phyloP scores from a whole-genome alignment of 1,140 invertebrate genomes.

The Daktulosphaira vitifoliae region DNA sequence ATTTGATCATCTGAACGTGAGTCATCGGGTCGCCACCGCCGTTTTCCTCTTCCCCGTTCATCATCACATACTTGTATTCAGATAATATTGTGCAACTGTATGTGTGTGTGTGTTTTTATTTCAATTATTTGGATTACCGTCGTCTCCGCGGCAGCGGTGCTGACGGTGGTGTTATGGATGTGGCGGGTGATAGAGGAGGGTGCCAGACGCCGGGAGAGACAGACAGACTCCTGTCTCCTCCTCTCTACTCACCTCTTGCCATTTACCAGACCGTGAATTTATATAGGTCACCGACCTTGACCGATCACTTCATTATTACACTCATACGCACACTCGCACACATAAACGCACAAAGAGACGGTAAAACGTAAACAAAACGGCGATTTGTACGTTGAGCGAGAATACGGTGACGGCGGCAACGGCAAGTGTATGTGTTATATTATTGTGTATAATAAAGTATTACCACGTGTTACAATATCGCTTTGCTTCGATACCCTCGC shows the following conservation, averaged over 20 bases:
- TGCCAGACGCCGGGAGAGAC: conserved; percentile 30
- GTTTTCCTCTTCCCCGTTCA: neutral
- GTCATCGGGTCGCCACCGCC: neutral
- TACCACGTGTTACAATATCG: neutral
- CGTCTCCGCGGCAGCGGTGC: neutral
- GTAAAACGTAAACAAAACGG: conserved; percentile 31
- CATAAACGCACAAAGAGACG: conserved; percentile 25
- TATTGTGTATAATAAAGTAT: neutral
- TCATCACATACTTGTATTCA: too few relatives aligned
- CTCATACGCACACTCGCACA: conserved; percentile 5
- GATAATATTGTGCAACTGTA: conserved; percentile 13
- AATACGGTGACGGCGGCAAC: neutral
- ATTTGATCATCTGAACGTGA: neutral
- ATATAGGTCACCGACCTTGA: conserved; percentile 33
- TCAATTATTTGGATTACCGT: conserved; percentile 29
- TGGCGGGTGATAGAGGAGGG: neutral
- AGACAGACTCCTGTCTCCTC: conserved; percentile 31
- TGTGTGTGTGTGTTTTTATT: conserved; percentile 6
- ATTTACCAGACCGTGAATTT: conserved; percentile 28
- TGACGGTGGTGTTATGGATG: neutral
- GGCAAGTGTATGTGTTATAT: too few relatives aligned
- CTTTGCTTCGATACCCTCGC: too few relatives aligned
- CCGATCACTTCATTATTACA: conserved; percentile 34
- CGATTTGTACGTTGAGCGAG: neutral
- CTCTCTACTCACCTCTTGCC: neutral